phyloP scores from a whole-genome alignment of 2,113 vertebrate species.

The Lonchura striata region DNA sequence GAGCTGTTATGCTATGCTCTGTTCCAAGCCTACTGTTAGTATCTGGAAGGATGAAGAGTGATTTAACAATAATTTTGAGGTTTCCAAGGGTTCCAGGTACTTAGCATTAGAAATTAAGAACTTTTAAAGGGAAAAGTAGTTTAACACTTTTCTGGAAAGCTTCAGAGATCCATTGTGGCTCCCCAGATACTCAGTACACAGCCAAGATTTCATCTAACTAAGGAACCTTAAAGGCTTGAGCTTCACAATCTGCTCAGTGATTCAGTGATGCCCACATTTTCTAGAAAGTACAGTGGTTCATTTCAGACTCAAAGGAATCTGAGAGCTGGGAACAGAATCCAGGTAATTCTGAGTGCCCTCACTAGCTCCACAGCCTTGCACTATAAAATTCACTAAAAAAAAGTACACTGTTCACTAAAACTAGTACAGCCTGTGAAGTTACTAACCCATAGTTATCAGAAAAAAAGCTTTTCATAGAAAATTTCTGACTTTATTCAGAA shows the following conservation, averaged over 20 bases:
- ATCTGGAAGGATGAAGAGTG: not conserved
- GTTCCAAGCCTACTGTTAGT: not conserved
- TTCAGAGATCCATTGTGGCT: not conserved
- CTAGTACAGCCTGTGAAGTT: not conserved
- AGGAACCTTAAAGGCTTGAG: not conserved
- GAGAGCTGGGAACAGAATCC: not conserved
- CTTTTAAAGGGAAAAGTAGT: not conserved
- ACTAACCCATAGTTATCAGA: not conserved
- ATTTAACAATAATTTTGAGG: not conserved
- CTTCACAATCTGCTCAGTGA: not conserved
- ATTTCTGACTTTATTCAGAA: not conserved
- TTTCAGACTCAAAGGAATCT: not conserved
- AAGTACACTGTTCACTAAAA: not conserved
- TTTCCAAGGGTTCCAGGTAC: not conserved
- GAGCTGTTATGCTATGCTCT: not conserved
- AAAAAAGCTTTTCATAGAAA: not conserved
- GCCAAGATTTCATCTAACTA: not conserved
- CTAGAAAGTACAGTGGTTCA: not conserved
- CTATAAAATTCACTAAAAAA: not conserved
- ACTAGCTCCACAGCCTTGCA: not conserved
- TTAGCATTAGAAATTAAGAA: not conserved
- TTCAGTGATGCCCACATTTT: not conserved
- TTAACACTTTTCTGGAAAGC: not conserved
- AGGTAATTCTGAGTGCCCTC: not conserved
- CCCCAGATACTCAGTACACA: not conserved